phyloP scores from a whole-genome alignment of 2,113 vertebrate species.

The Arenaria interpres region DNA sequence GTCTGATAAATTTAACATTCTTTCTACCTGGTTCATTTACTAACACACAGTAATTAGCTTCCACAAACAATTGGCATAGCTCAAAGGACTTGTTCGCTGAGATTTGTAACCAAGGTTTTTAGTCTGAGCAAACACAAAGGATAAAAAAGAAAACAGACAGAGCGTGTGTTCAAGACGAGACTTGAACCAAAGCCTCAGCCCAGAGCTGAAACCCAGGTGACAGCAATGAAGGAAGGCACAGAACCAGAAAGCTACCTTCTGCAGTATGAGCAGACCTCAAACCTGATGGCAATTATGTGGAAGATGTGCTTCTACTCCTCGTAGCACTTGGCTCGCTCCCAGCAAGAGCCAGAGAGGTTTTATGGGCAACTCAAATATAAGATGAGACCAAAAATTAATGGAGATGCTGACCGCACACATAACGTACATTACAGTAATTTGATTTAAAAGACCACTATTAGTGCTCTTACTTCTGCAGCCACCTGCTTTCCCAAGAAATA shows the following conservation, averaged over 20 bases:
- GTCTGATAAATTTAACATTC: not conserved
- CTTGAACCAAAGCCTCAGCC: not conserved
- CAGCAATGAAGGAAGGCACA: not conserved
- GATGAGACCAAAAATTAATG: not conserved
- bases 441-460: not conserved
- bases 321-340: not conserved
- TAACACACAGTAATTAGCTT: conserved; percentile 15
- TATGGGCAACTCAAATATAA: not conserved
- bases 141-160: not conserved
- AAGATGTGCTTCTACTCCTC: not conserved
- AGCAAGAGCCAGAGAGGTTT: not conserved
- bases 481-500: not conserved
- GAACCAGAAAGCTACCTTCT: not conserved
- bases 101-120: not conserved
- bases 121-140: not conserved
- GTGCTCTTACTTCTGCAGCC: not conserved
- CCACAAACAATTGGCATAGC: not conserved
- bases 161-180: not conserved
- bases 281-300: not conserved
- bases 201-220: not conserved
- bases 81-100: not conserved
- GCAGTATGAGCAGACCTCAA: not conserved
- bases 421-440: not conserved
- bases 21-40: not conserved
- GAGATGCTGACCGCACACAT: not conserved